These are phyloP conservation scores for Pagrus major DNA, from an alignment of 2,113 vertebrate species.

Conservation along the genomic window DNA sequence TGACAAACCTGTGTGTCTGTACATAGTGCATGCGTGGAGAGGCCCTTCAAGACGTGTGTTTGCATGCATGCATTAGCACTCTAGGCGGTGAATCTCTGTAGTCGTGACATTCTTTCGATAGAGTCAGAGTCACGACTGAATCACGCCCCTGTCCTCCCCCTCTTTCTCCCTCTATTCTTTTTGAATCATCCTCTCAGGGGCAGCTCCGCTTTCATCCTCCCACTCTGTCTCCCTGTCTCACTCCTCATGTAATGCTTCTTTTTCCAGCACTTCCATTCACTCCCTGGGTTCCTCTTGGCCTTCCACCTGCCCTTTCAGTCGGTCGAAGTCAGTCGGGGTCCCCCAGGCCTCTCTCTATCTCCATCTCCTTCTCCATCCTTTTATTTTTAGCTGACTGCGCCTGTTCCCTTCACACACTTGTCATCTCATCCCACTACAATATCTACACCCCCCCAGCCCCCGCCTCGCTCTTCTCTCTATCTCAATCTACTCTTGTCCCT, in stretches of 20 bases:
- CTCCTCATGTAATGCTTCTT: slow-evolving; percentile 50
- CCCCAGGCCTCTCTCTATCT: slow-evolving; percentile 59
- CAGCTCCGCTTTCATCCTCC: slow-evolving; percentile 73
- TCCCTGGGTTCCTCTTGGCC: slow-evolving; percentile 62
- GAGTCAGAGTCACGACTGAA: slow-evolving; percentile 75
- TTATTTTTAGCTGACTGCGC: slow-evolving; percentile 69
- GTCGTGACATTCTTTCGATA: slow-evolving; percentile 75
- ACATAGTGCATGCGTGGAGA: slow-evolving; percentile 5
- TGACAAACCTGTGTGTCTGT: slow-evolving; percentile 2
- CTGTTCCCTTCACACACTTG: slow-evolving; percentile 57
- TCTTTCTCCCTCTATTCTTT: slow-evolving; percentile 62
- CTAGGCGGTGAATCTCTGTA: slow-evolving; percentile 51
- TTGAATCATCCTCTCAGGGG: slow-evolving; percentile 74
- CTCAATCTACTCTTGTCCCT: slow-evolving; percentile 68
- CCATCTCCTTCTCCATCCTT: slow-evolving; percentile 48
- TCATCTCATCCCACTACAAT: slow-evolving; percentile 61
- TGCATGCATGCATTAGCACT: slow-evolving; percentile 51
- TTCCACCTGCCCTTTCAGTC: slow-evolving; percentile 68
- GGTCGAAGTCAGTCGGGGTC: slow-evolving; percentile 63
- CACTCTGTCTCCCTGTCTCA: slow-evolving; percentile 51
- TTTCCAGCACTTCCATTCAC: slow-evolving; percentile 55
- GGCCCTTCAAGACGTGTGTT: slow-evolving; percentile 38
- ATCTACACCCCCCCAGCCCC: neutral
- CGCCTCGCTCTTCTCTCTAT: slow-evolving; percentile 33
- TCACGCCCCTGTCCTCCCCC: slow-evolving; percentile 48